Evolutionary conservation across 2,888 invertebrate genomes (phyloP), one percentile per base, ranked within the genome.

Genomic region (Aricia artaxerxes): DNA sequence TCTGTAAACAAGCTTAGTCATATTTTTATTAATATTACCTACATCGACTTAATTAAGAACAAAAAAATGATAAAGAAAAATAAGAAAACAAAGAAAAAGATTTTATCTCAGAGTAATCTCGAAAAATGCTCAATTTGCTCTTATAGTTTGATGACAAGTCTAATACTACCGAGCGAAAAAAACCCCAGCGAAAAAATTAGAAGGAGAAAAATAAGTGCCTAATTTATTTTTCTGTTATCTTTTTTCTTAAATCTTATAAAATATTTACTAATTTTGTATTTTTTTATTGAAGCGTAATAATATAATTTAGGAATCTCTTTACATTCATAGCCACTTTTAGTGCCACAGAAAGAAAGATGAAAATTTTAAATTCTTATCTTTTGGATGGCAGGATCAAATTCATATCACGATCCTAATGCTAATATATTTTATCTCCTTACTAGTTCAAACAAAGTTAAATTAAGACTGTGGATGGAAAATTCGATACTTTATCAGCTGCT

Each of bases 111-210:
- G 4, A 75, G 24, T 75, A 49, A 75, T 49, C 75, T 75, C 13
- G 24, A 24, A 75, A 44, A 75, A 53, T 44, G 24, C 24, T 11
- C 75, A 69, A 69, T 75, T 44, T 49, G 11, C 11, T 44, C 24
- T 44, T 75, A 24, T 75, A 75, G 75, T 75, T 44, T 44, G 44
- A 69, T 69, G 35, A 69, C 69, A 69, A 69, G 69, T 69, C 69
- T 69, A 69, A 69, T 69, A 11, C 31, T 35, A 69, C 16, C 69
- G 13, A 35, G 69, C 9, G 24, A 24, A 64, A 16, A 35, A 69
- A 69, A 69, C 16, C 16, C 35, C 69, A 1, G 35, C 35, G 69
- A 69, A 69, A 38, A 69, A 69, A 69, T 35, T 5, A 5, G 69
- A 5, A 35, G 16, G 35, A 35, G 69, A 69, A 69, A 69, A 69